Base-by-base conservation (phyloP, 1,140 invertebrate genomes). In the Limonius californicus region DNA sequence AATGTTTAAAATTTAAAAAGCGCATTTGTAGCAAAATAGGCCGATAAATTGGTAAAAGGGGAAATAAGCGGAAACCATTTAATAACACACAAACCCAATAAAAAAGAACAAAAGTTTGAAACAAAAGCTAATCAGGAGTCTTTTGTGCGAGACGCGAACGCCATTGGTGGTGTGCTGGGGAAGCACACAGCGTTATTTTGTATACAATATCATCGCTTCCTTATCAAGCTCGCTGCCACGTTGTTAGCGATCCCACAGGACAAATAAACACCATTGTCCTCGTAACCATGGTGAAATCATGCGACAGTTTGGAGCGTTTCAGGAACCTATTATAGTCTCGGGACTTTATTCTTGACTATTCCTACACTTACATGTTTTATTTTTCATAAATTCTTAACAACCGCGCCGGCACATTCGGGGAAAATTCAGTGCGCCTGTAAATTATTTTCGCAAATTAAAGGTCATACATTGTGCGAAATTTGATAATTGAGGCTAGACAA, bases 251-350 rank as follows among this genome's bases (percentile, higher is more conserved):
- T 75, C 75, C 74, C 75, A 61, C 71, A 74, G 75, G 75, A 76
- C 74, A 75, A 76, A 76, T 76, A 76, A 76, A 76, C 75, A 76
- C 73, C 74, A 76, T 76, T 76, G 75, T 76, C 69, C 72, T 65
- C 67, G 75, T 76, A 75, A 75, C 75, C 75, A 76, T 76, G 75
- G 75, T 71, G 75, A 76, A 76, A 75, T 74, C 74, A 70, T 71
- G 72, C 72, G 73, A 72, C 71, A 72, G 70, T 72, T 72, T 67
- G 65, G 65, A 72, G 65, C 72, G 65, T 66, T 69, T 68, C 63
- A 61, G 68, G 64, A 64, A 70, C 54, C 61, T 60, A 64, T 64
- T 63, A 55, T 55, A 55, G 42, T 56, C 43, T 59, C 64, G 64
- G 61, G 64, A 66, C 64, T 66, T 62, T 66, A 62, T 66, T 66